phyloP scores from a whole-genome alignment of 2,888 invertebrate species.

The Malachius bipustulatus region DNA sequence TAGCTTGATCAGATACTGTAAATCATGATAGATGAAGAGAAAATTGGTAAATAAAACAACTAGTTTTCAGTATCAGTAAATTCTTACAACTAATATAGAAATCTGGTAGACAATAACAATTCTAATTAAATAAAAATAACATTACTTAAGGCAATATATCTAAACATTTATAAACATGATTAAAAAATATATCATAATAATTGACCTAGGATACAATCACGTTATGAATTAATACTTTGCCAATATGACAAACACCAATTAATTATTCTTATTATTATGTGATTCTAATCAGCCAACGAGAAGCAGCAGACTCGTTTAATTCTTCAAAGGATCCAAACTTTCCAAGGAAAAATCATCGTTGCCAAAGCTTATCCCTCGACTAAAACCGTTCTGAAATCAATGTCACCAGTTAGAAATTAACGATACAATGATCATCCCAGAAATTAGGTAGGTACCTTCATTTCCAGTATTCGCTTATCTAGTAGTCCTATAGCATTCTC shows the following conservation, averaged over 20 bases:
- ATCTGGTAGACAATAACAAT: too few species aligned
- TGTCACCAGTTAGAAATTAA: too few species aligned
- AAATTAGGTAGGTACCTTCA: constrained; percentile 56
- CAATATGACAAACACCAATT: not conserved
- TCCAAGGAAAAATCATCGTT: constrained; percentile 91
- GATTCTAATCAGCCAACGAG: too few species aligned
- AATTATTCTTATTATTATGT: not conserved
- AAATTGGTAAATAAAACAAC: too few species aligned
- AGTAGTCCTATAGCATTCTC: constrained; percentile 67
- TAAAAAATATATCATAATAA: not conserved
- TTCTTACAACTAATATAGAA: too few species aligned
- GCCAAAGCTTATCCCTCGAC: constrained; percentile 74
- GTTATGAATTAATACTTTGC: not conserved
- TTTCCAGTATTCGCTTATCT: constrained; percentile 73
- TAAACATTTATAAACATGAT: not conserved
- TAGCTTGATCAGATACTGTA: too few species aligned
- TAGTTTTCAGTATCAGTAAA: too few species aligned
- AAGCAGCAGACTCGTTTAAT: too few species aligned
- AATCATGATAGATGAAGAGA: too few species aligned
- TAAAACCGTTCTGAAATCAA: constrained; percentile 72
- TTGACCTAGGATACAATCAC: constrained; percentile 1
- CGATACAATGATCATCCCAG: too few species aligned
- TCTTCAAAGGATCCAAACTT: constrained; percentile 83
- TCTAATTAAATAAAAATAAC: too few species aligned
- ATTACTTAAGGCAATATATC: too few species aligned